Evolutionary conservation across 2,113 vertebrate genomes (phyloP), one percentile per base, ranked within the genome.

Genomic region (Albula goreensis): DNA sequence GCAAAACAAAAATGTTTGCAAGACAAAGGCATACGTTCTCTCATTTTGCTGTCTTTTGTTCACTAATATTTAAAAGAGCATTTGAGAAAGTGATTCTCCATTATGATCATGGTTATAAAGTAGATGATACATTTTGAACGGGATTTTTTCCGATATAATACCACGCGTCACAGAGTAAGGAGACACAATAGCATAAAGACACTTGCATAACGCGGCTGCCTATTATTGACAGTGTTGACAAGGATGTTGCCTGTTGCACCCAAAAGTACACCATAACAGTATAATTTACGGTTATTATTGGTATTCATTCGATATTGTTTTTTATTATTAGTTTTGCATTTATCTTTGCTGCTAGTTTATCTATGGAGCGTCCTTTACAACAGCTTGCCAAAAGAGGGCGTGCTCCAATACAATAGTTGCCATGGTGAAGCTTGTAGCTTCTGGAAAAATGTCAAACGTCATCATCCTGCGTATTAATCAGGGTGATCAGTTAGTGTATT

Each of bases 361-460:
- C 70, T 31, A 2, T 13, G n/a, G 19, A 74, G n/a, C 70, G 70
- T n/a, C n/a, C 2, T 31, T 74, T 74, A 31, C 70, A 74, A 8
- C 8, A 9, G 8, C 70, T 22, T 74, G 70, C 70, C 70, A 10
- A n/a, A 6, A 74, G n/a, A 22, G 8, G 78, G 78, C 49, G 78
- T 17, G 48, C 12, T 15, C 11, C 31, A 50, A 49, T 41, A 49
- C 31, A 48, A 17, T 3, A 11, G 94, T 95, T 94, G 88, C 91
- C 87, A 93, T 92, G 91, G 94, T 89, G 90, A 94, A 0, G 88
- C 17, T 31, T 56, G 25, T 51, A 51, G 57, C 86, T 87, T 78
- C 85, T 91, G 89, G 90, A 89, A 85, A 90, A 88, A 80, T 90
- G 81, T 41, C 31, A 66, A 13, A 91, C 92, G 93, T 94, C 93